Percentiles rank a stretch among this genome's conserved stretches.
Evolutionary conservation across 2,797 vertebrate genomes (phyloP).

Genomic region (Strix occidentalis): DNA sequence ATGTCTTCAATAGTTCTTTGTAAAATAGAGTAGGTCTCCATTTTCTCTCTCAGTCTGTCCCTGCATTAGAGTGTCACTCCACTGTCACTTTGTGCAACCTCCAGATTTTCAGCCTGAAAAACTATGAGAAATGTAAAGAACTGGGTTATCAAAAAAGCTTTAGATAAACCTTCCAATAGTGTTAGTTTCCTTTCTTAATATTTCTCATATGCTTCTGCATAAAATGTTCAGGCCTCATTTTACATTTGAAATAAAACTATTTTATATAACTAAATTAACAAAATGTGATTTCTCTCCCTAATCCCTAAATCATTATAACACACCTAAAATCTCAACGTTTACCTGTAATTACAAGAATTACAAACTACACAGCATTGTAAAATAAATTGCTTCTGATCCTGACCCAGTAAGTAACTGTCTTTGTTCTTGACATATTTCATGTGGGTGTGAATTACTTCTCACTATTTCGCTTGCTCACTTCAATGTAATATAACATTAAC

Average conservation of each 20-base stretch:
- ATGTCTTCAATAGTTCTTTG: background rate
- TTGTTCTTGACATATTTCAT: background rate
- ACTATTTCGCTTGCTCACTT: background rate
- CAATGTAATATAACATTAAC: background rate
- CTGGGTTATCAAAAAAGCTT: background rate
- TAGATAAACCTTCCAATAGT: background rate
- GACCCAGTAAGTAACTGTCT: background rate
- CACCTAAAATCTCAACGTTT: background rate
- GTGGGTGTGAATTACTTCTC: background rate
- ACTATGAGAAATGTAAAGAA: background rate
- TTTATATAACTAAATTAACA: background rate
- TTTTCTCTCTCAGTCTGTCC: background rate
- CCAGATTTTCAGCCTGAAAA: background rate
- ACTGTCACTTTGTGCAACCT: background rate
- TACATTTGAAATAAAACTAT: background rate
- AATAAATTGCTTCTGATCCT: background rate
- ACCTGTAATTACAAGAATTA: background rate
- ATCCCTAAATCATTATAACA: background rate
- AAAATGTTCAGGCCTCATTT: background rate
- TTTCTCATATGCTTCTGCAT: background rate
- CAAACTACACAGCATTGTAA: background rate
- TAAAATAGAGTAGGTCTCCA: background rate
- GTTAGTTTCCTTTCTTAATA: background rate
- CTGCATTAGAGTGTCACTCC: background rate
- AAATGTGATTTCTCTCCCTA: accelerated